A percentile compares a stretch with the other conserved stretches of the same genome.
Conservation (phyloP, 2,888 invertebrate species). For the Pterobdella sp. region DNA sequence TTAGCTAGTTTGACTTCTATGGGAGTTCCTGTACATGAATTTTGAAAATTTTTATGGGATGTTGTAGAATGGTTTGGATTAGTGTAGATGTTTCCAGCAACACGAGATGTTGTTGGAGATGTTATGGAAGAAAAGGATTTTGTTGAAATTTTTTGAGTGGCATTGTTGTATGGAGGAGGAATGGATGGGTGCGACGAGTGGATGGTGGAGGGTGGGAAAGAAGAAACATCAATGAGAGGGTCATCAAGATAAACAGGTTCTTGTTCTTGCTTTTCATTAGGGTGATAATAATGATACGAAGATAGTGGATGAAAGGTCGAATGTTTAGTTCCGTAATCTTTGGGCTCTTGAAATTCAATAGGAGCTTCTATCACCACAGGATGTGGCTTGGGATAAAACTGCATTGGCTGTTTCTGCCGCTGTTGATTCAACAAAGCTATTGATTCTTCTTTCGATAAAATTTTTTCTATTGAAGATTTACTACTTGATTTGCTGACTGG, state of each 20-base stretch:
- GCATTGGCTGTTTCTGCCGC: not conserved
- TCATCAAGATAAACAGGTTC: slow-evolving; percentile 22
- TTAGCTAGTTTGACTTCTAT: slow-evolving; percentile 27
- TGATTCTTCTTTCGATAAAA: slow-evolving; percentile 30
- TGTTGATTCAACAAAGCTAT: not conserved
- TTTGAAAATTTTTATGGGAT: not conserved
- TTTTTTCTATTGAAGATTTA: slow-evolving; percentile 28
- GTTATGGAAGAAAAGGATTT: slow-evolving; percentile 6
- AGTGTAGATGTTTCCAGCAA: slow-evolving; percentile 21
- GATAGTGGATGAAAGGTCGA: not conserved
- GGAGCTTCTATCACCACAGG: slow-evolving; percentile 26
- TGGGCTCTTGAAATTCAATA: not conserved
- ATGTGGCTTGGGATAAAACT: not conserved
- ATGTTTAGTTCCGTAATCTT: not conserved
- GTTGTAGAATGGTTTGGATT: slow-evolving; percentile 22
- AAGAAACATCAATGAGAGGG: slow-evolving; percentile 18
- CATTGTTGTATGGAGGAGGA: slow-evolving; percentile 20
- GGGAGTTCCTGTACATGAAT: slow-evolving; percentile 22
- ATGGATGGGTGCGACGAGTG: not conserved
- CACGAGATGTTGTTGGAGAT: not conserved
- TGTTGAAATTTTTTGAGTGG: slow-evolving; percentile 10
- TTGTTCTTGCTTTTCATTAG: not conserved
- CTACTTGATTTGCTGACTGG: slow-evolving; percentile 30
- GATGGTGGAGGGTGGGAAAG: slow-evolving; percentile 7
- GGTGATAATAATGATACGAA: slow-evolving; percentile 1